Conservation (phyloP, 2,888 invertebrate species). For the Alviniconcha strummeri region DNA sequence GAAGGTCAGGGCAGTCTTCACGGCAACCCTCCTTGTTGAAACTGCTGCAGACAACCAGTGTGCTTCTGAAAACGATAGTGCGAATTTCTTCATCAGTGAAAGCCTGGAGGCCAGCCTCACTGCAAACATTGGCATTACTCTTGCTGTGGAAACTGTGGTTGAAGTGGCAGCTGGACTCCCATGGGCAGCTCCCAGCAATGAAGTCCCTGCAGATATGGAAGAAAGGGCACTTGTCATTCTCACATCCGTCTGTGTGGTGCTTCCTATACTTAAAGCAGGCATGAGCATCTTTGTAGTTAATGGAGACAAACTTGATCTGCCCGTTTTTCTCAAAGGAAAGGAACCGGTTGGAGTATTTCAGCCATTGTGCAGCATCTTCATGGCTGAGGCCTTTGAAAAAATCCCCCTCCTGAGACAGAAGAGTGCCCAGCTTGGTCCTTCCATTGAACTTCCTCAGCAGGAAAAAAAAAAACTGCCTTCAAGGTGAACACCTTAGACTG, state of each 20-base stretch:
- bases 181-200: slow-evolving; percentile 13
- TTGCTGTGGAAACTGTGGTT: slow-evolving; percentile 23
- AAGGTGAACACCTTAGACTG: too few relatives aligned
- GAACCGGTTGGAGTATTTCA: slow-evolving; percentile 18
- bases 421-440: slow-evolving; percentile 26
- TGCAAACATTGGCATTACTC: neutral
- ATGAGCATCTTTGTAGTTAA: neutral
- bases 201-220: slow-evolving; percentile 25
- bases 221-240: neutral
- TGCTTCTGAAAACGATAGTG: slow-evolving; percentile 10
- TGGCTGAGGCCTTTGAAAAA: slow-evolving; percentile 13
- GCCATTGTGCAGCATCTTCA: slow-evolving; percentile 19
- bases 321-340: slow-evolving; percentile 23
- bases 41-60: neutral
- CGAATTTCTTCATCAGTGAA: slow-evolving; percentile 21
- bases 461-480: too few relatives aligned
- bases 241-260: slow-evolving; percentile 1
- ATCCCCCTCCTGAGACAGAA: slow-evolving; percentile 12
- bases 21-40: slow-evolving; percentile 14
- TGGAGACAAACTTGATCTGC: slow-evolving; percentile 13
- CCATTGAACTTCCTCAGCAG: slow-evolving; percentile 22
- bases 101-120: neutral
- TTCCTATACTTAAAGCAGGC: slow-evolving; percentile 21
- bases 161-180: neutral
- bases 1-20: slow-evolving; percentile 23